Evolutionary conservation across 53 echinoderm and acorn worm species (phyloP), one percentile per base, ranked within the genome.

Genomic region (Holothuria scabra): DNA sequence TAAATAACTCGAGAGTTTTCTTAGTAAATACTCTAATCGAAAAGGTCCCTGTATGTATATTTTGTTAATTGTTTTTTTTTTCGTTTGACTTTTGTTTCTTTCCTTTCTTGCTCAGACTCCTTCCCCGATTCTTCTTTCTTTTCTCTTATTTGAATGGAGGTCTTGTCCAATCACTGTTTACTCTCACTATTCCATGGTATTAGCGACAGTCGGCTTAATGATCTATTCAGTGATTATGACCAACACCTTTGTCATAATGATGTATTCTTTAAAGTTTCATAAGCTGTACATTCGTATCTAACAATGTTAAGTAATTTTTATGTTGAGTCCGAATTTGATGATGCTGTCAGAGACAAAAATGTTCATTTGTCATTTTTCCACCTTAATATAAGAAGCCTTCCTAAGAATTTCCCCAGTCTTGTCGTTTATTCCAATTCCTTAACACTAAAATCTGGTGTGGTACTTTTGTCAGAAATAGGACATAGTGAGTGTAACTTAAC

Each of bases 361-460:
- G 5, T 35, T 69, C 23, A 69, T 21, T 16, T 69, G 26, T 69
- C 22, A 69, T 12, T 69, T 31, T 69, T 68, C 35, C 11, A 68
- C 41, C 69, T 68, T 68, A 68, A 68, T 35, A 68, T 68, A 8
- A 68, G 69, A 68, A 35, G 69, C 38, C 69, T 68, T 32, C 69
- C 69, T 34, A 68, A 68, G 69, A 68, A 68, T 68, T 68, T 34
- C 69, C 16, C 18, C 26, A 34, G 30, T 35, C 69, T 31, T 33
- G 69, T 68, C 10, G 38, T 19, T 68, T 68, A 68, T 35, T 37
- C 35, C 30, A 35, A 67, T 67, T 67, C 37, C 20, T 16, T 20
- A 28, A 35, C 12, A 11, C 8, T 34, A 68, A 33, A 37, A 34
- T 68, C 35, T 68, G 69, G 35, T 35, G 41, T 68, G 18, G 18